These are phyloP conservation scores for Agrochola circellaris DNA, from an alignment of 2,888 invertebrate species.

Conservation along the genomic window DNA sequence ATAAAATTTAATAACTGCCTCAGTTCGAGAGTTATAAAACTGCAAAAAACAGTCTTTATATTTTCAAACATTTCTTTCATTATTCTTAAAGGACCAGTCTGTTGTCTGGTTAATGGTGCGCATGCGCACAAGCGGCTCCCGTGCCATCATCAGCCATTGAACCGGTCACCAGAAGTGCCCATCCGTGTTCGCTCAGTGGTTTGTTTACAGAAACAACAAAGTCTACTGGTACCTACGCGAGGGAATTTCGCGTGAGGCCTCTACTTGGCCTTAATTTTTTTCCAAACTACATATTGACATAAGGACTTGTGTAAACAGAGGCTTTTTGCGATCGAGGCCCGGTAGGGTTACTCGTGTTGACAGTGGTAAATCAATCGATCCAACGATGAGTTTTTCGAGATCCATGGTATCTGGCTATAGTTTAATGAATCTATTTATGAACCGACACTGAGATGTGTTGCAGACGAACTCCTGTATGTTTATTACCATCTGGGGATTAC, in stretches of 20 bases:
- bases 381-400: slow-evolving; percentile 62
- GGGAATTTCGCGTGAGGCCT: slow-evolving; percentile 84
- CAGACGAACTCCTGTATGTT: slow-evolving; percentile 45
- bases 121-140: slow-evolving; percentile 74
- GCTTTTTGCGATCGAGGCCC: slow-evolving; percentile 86
- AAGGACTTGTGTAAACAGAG: slow-evolving; percentile 80
- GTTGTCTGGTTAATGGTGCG: slow-evolving; percentile 66
- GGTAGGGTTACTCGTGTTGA: slow-evolving; percentile 84
- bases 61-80: slow-evolving; percentile 72
- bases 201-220: slow-evolving; percentile 86
- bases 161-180: slow-evolving; percentile 83
- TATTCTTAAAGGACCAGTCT: slow-evolving; percentile 68
- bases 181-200: slow-evolving; percentile 81
- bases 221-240: slow-evolving; percentile 83
- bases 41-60: slow-evolving; percentile 69
- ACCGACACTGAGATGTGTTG: slow-evolving; percentile 23
- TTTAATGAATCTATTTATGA: slow-evolving; percentile 44
- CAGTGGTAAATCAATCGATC: slow-evolving; percentile 81
- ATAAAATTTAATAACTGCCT: slow-evolving; percentile 71
- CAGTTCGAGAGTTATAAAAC: slow-evolving; percentile 70
- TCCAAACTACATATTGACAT: slow-evolving; percentile 77
- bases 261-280: slow-evolving; percentile 83
- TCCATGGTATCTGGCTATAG: slow-evolving; percentile 38
- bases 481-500: slow-evolving; percentile 50
- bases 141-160: slow-evolving; percentile 81